Evolutionary conservation across 2,113 vertebrate genomes (phyloP).

Genomic region (Eulemur rufifrons): DNA sequence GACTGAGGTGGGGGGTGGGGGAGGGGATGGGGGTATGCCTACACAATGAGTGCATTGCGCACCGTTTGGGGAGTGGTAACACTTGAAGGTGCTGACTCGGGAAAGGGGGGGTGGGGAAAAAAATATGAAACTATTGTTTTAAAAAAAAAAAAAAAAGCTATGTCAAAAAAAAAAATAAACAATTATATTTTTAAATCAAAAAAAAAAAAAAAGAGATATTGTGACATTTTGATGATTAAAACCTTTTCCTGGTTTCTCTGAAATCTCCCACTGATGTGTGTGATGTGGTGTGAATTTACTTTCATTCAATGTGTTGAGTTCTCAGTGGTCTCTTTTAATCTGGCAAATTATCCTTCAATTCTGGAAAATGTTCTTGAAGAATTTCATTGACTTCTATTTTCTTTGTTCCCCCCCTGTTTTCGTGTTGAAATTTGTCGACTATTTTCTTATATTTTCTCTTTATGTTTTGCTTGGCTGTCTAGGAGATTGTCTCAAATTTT

Average conservation of each 20-base stretch:
- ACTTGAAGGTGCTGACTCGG: too few relatives aligned
- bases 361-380: background rate
- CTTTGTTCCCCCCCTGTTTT: background rate
- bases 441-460: background rate
- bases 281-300: background rate
- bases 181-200: too few relatives aligned
- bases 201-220: background rate
- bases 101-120: too few relatives aligned
- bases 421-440: background rate
- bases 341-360: background rate
- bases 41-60: too few relatives aligned
- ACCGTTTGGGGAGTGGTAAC: too few relatives aligned
- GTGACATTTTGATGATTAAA: background rate
- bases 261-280: background rate
- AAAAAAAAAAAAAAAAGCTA: too few relatives aligned
- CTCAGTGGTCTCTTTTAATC: background rate
- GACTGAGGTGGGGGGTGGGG: too few relatives aligned
- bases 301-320: background rate
- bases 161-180: too few relatives aligned
- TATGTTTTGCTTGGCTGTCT: background rate
- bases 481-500: background rate
- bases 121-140: too few relatives aligned
- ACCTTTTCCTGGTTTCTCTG: background rate
- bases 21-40: too few relatives aligned
- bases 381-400: background rate